Percentiles rank a stretch among this genome's conserved stretches.
These are phyloP conservation scores for Hucho hucho DNA, from an alignment of 2,113 vertebrate species.

Conservation along the genomic window DNA sequence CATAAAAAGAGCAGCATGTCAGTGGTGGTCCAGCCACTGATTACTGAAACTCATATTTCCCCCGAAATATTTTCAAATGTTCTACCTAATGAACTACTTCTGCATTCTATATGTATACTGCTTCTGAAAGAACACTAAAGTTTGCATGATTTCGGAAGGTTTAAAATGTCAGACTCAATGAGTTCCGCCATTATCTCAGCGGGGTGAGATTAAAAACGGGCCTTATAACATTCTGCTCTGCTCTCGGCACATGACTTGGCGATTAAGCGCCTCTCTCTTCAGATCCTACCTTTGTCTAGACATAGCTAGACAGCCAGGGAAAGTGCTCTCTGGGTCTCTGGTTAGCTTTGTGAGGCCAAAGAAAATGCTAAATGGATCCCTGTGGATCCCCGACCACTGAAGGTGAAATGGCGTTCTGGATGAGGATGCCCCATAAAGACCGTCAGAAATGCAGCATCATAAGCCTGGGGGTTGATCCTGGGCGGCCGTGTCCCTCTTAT, in stretches of 20 bases:
- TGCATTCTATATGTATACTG: constrained; percentile 17
- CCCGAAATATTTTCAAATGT: not conserved
- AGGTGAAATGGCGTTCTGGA: constrained; percentile 3
- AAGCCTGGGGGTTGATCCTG: not conserved
- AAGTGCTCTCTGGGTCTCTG: not conserved
- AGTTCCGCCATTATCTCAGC: constrained; percentile 18
- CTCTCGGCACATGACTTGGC: constrained; percentile 20
- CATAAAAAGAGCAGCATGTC: not conserved
- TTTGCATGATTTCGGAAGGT: constrained; percentile 14
- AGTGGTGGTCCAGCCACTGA: not conserved
- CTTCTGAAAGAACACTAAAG: constrained; percentile 17
- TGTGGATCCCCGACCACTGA: not conserved
- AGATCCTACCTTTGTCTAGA: constrained; percentile 21
- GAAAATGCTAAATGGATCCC: constrained; percentile 17
- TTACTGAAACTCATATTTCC: constrained; percentile 1
- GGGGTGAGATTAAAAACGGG: constrained; percentile 11
- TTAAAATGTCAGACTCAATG: constrained; percentile 29
- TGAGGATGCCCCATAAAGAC: not conserved
- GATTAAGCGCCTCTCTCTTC: constrained; percentile 8
- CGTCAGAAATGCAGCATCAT: not conserved
- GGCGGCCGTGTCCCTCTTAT: not conserved
- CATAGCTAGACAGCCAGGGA: not conserved
- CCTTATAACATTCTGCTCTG: constrained; percentile 5
- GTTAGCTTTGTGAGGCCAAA: constrained; percentile 10
- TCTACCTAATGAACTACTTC: constrained; percentile 10